These are phyloP conservation scores for Drosophila sechellia DNA, from an alignment of 1,140 invertebrate species.

Conservation along the genomic window DNA sequence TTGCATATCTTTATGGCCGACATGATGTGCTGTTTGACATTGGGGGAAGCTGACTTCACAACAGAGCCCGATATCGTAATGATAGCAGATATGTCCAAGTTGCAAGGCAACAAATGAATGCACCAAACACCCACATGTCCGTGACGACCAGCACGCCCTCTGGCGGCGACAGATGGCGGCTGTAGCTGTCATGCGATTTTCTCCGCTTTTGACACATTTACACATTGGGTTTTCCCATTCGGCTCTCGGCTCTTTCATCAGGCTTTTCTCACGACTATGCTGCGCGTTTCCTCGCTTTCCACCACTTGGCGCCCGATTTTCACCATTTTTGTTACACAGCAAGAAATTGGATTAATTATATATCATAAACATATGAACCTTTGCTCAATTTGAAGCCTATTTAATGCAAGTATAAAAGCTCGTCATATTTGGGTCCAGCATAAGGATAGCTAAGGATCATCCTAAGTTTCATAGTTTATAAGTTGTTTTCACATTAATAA, in stretches of 20 bases:
- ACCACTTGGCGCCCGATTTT: slow-evolving; percentile 20
- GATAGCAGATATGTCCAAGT: slow-evolving; percentile 9
- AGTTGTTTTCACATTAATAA: neutral
- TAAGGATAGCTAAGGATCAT: too few relatives aligned
- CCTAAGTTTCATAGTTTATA: neutral
- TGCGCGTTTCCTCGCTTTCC: slow-evolving; percentile 36
- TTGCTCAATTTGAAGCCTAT: too few relatives aligned
- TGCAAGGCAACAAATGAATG: slow-evolving; percentile 13
- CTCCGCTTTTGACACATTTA: slow-evolving; percentile 72
- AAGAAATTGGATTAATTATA: neutral
- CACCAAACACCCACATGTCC: slow-evolving; percentile 28
- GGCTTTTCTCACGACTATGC: slow-evolving; percentile 58
- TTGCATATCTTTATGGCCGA: slow-evolving; percentile 53
- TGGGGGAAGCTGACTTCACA: slow-evolving; percentile 34
- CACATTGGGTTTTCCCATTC: slow-evolving; percentile 66
- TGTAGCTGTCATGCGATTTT: slow-evolving; percentile 52
- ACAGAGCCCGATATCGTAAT: slow-evolving; percentile 14
- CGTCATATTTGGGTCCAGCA: neutral
- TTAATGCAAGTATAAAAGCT: neutral
- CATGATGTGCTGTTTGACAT: slow-evolving; percentile 59
- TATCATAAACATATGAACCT: too few relatives aligned
- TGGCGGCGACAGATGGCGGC: neutral
- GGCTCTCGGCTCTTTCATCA: slow-evolving; percentile 29
- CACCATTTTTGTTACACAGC: slow-evolving; percentile 30
- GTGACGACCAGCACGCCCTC: slow-evolving; percentile 18